Evolutionary conservation across 1,140 invertebrate genomes (phyloP).

Genomic region (Calliphora vicina): DNA sequence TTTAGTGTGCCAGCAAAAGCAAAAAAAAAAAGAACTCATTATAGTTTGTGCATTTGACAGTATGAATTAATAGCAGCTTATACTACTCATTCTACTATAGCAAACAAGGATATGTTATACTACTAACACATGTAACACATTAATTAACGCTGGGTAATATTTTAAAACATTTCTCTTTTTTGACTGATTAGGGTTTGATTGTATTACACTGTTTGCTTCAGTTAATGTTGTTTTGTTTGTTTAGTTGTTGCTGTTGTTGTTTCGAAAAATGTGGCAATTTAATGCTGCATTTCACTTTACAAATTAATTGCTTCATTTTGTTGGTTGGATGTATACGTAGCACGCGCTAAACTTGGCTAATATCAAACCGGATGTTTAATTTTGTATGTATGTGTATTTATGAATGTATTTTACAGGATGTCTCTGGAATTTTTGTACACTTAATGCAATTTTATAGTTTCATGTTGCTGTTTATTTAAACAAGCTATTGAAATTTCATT

Average conservation of each 20-base stretch:
- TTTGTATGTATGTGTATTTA: too few species aligned
- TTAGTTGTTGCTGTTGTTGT: background rate
- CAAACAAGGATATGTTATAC: background rate
- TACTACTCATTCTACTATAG: background rate
- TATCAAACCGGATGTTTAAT: too few species aligned
- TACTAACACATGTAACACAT: background rate
- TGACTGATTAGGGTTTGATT: background rate
- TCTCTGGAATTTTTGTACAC: too few species aligned
- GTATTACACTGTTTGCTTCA: background rate
- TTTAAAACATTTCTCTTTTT: too few species aligned
- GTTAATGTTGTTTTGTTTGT: background rate
- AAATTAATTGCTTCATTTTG: too few species aligned
- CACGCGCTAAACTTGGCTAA: too few species aligned
- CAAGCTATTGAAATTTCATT: too few species aligned
- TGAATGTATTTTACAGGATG: too few species aligned
- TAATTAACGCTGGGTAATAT: too few species aligned
- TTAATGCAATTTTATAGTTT: too few species aligned
- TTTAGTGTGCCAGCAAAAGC: background rate
- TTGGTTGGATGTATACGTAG: too few species aligned
- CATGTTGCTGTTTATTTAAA: too few species aligned
- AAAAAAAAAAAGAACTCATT: background rate
- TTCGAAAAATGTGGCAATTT: background rate
- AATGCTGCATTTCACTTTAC: background rate
- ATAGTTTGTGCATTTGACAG: background rate
- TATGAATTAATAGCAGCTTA: background rate